Percentiles rank a stretch among this genome's conserved stretches.
These are phyloP conservation scores for Drosophila atripex DNA, from an alignment of 2,888 invertebrate species.

Conservation along the genomic window DNA sequence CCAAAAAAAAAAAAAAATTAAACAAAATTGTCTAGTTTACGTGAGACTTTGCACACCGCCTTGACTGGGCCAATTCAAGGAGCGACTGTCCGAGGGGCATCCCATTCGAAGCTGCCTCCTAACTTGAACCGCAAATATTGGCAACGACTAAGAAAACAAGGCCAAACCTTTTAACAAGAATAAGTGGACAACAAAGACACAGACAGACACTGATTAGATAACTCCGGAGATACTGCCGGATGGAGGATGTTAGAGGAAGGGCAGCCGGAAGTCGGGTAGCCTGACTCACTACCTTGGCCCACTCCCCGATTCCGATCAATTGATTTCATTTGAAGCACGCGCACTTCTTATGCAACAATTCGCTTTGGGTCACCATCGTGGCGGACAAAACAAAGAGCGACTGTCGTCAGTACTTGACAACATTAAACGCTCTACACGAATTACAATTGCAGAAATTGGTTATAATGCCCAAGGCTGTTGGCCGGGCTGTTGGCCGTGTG, in stretches of 20 bases:
- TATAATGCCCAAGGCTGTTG: constrained; percentile 24
- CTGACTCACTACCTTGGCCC: constrained; percentile 5
- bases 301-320: constrained; percentile 54
- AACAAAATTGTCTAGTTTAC: constrained; percentile 35
- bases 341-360: constrained; percentile 58
- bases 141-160: constrained; percentile 44
- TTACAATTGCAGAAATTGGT: constrained; percentile 38
- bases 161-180: constrained; percentile 74
- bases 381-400: constrained; percentile 8
- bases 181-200: constrained; percentile 50
- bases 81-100: neutral
- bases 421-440: constrained; percentile 18
- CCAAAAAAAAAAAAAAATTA: no score
- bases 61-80: constrained; percentile 15
- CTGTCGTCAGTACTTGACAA: constrained; percentile 18
- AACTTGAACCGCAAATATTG: constrained; percentile 58
- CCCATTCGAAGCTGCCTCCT: no score
- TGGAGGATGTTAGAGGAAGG: neutral
- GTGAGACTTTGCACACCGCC: constrained; percentile 52
- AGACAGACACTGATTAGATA: constrained; percentile 21
- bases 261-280: constrained; percentile 41
- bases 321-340: constrained; percentile 70
- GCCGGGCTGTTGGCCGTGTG: constrained; percentile 38
- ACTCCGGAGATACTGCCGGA: neutral
- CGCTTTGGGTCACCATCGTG: constrained; percentile 25